These are phyloP conservation scores for Centropus unirufus DNA, from an alignment of 2,113 vertebrate genomes.

Conservation along the genomic window DNA sequence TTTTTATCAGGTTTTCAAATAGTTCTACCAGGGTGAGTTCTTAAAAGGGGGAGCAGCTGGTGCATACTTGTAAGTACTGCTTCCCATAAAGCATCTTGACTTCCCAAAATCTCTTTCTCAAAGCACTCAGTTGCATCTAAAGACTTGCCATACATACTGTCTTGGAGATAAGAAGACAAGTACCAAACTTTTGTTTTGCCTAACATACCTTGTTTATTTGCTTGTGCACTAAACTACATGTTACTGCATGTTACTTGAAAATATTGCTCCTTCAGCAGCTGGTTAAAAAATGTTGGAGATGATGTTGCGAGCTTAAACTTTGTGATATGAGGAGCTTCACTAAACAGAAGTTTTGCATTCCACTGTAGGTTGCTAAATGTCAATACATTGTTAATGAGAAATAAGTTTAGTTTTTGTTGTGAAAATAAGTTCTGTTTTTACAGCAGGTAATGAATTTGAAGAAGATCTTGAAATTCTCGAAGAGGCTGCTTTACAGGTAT, in stretches of 20 bases:
- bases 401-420: not conserved
- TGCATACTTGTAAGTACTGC: not conserved
- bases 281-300: not conserved
- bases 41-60: not conserved
- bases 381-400: not conserved
- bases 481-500: slow-evolving; percentile 96
- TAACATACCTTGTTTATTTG: not conserved
- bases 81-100: not conserved
- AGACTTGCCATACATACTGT: not conserved
- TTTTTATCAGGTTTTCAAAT: not conserved
- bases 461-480: slow-evolving; percentile 99
- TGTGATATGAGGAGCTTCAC: not conserved
- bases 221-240: not conserved
- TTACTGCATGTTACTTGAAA: not conserved
- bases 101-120: not conserved
- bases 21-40: not conserved
- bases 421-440: slow-evolving; percentile 22
- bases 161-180: not conserved
- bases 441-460: slow-evolving; percentile 92
- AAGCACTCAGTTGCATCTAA: not conserved
- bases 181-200: not conserved
- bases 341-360: not conserved
- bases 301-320: not conserved
- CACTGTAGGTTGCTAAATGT: not conserved
- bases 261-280: not conserved